Conservation (phyloP, 2,888 invertebrate species). For the Ornithoptera alexandrae region DNA sequence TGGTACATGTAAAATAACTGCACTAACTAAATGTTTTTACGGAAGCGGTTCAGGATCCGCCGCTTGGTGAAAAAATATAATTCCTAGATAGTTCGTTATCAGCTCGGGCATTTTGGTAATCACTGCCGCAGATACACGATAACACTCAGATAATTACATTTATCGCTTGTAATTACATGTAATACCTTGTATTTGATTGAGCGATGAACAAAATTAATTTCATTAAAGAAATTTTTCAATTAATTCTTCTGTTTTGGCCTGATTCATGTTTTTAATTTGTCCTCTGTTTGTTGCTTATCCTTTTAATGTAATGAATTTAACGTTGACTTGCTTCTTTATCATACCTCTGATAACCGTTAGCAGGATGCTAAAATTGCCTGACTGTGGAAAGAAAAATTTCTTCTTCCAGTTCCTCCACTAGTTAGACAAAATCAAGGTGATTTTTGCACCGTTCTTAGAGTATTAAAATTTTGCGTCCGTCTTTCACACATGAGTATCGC, state of each 20-base stretch:
- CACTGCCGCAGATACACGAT: constrained; percentile 63
- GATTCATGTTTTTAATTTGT: neutral
- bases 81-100: constrained; percentile 29
- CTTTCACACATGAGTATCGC: too few relatives aligned
- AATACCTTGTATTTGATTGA: constrained; percentile 43
- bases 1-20: constrained; percentile 18
- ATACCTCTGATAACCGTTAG: too few relatives aligned
- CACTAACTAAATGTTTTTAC: constrained; percentile 14
- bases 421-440: too few relatives aligned
- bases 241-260: constrained; percentile 2
- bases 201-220: constrained; percentile 35
- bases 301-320: neutral
- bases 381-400: too few relatives aligned
- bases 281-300: neutral
- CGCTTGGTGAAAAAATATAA: constrained; percentile 8
- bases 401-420: too few relatives aligned
- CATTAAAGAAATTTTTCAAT: constrained; percentile 25
- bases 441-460: too few relatives aligned
- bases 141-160: constrained; percentile 44
- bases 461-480: too few relatives aligned
- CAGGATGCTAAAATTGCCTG: too few relatives aligned
- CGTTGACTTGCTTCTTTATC: too few relatives aligned
- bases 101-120: constrained; percentile 61
- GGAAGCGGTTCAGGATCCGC: constrained; percentile 10
- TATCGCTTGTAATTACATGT: constrained; percentile 46